These are phyloP conservation scores for Notothenia rossii DNA, from an alignment of 2,113 vertebrate genomes.

Conservation along the genomic window DNA sequence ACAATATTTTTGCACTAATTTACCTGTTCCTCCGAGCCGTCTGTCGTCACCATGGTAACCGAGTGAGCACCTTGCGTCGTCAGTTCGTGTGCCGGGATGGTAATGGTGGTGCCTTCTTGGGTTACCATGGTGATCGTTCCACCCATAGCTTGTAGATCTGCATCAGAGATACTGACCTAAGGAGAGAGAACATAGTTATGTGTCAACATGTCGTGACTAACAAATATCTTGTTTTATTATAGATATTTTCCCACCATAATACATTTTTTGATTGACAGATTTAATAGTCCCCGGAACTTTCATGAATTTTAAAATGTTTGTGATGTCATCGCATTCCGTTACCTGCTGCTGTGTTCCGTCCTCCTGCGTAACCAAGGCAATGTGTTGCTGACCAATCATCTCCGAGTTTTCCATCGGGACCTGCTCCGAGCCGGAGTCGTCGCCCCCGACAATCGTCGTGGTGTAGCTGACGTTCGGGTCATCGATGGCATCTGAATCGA, in stretches of 20 bases:
- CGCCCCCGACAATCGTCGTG: conserved; percentile 88
- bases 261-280: too few species aligned
- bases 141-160: conserved; percentile 94
- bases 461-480: conserved; percentile 91
- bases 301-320: too few species aligned
- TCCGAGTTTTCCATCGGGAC: conserved; percentile 88
- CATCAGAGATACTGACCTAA: conserved; percentile 96
- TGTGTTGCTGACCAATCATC: conserved; percentile 89
- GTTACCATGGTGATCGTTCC: conserved; percentile 99
- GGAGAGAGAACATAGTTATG: conserved; percentile 10
- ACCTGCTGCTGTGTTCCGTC: conserved; percentile 93
- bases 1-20: not conserved
- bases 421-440: conserved; percentile 92
- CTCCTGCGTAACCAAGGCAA: conserved; percentile 96
- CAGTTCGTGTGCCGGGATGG: conserved; percentile 95
- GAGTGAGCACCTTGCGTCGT: conserved; percentile 90
- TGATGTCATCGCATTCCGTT: not conserved
- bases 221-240: not conserved
- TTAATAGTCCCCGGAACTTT: not conserved
- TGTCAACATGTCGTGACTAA: too few species aligned
- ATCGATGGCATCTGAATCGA: conserved; percentile 89
- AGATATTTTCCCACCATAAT: not conserved
- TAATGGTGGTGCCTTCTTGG: conserved; percentile 98
- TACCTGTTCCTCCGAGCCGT: conserved; percentile 95
- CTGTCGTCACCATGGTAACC: conserved; percentile 95